These are phyloP conservation scores for Tortrix viridana DNA, from an alignment of 2,888 invertebrate genomes.

Conservation along the genomic window DNA sequence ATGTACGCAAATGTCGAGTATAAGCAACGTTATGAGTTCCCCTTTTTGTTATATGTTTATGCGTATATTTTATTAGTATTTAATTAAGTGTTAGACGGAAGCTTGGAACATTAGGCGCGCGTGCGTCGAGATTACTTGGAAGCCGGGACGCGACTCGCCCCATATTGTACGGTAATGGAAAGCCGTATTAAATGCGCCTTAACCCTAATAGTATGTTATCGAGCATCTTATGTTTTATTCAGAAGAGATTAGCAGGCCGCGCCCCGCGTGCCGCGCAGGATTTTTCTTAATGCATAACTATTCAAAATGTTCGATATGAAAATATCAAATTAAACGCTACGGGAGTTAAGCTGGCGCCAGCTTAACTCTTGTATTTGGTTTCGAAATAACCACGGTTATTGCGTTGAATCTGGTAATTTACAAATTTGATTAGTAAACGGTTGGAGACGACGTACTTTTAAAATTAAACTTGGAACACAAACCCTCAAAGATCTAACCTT, in stretches of 20 bases:
- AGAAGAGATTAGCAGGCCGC: conserved; percentile 71
- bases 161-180: conserved; percentile 70
- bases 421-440: conserved; percentile 18
- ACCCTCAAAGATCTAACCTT: background rate
- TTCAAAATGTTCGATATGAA: conserved; percentile 59
- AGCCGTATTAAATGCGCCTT: conserved; percentile 73
- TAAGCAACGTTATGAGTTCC: conserved; percentile 51
- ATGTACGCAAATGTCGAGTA: conserved; percentile 42
- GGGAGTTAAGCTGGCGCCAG: conserved; percentile 42
- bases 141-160: conserved; percentile 49
- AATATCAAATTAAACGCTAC: conserved; percentile 51
- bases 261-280: conserved; percentile 59
- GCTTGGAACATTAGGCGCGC: conserved; percentile 60
- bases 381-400: conserved; percentile 10
- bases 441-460: conserved; percentile 6
- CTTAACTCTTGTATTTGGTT: background rate
- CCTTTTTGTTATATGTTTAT: conserved; percentile 48
- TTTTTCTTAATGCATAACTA: conserved; percentile 68
- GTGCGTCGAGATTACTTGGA: conserved; percentile 61
- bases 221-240: conserved; percentile 81
- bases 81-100: conserved; percentile 69
- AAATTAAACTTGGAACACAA: background rate
- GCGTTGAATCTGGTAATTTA: conserved; percentile 10
- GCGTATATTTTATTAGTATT: conserved; percentile 66
- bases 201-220: conserved; percentile 78